A percentile compares a stretch with the other conserved stretches of the same genome.
These are phyloP conservation scores for Drosophila yakuba DNA, from an alignment of 1,140 invertebrate species.

Conservation along the genomic window DNA sequence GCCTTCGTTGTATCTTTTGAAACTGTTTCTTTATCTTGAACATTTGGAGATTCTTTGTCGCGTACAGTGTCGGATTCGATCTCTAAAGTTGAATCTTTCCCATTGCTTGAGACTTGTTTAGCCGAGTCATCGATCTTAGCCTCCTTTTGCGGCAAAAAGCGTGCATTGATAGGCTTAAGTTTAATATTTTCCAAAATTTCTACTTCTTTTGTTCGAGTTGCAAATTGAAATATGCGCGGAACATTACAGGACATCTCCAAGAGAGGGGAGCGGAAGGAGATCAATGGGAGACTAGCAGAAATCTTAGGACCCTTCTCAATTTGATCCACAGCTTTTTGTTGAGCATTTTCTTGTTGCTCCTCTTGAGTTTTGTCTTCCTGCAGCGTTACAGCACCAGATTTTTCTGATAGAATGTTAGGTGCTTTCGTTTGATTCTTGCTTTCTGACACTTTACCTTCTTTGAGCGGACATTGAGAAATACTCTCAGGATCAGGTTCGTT, in stretches of 20 bases:
- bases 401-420: neutral
- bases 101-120: neutral
- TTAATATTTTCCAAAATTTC: constrained; percentile 55
- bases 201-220: constrained; percentile 2
- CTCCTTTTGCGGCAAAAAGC: neutral
- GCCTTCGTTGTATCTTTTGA: neutral
- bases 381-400: neutral
- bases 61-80: no score
- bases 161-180: constrained; percentile 3
- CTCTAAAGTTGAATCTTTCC: neutral
- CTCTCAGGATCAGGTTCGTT: neutral
- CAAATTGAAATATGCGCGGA: constrained; percentile 41
- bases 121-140: neutral
- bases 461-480: neutral
- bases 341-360: neutral
- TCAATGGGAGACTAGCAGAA: neutral
- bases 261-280: constrained; percentile 41
- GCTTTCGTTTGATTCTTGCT: neutral
- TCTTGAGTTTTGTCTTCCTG: neutral
- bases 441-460: neutral
- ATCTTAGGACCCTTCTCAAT: neutral
- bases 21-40: no score
- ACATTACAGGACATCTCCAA: constrained; percentile 22
- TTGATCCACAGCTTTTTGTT: neutral
- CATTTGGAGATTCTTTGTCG: neutral